Evolutionary conservation across 2,113 vertebrate species (phyloP).

Genomic region (Mus musculus): GRCm39 chr9:111587501-111588000

Average conservation of each 20-base stretch:
- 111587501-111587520: neutral
- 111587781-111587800: slow-evolving; percentile 56
- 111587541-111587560: neutral
- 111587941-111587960: too few relatives aligned
- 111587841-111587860: neutral
- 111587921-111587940: neutral
- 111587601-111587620: neutral
- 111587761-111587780: slow-evolving; percentile 27
- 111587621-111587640: neutral
- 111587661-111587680: neutral
- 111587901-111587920: neutral
- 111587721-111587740: neutral
- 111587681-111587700: neutral
- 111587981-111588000: neutral
- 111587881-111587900: neutral
- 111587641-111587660: neutral
- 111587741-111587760: slow-evolving; percentile 60
- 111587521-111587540: too few relatives aligned
- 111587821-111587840: slow-evolving; percentile 29
- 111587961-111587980: neutral
- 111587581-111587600: neutral
- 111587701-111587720: neutral
- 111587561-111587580: neutral
- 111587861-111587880: neutral
- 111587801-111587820: slow-evolving; percentile 14